Percentiles rank a stretch among this genome's conserved stretches.
These are phyloP conservation scores for Dysmachus trigonus DNA, from an alignment of 2,888 invertebrate species.

Conservation along the genomic window DNA sequence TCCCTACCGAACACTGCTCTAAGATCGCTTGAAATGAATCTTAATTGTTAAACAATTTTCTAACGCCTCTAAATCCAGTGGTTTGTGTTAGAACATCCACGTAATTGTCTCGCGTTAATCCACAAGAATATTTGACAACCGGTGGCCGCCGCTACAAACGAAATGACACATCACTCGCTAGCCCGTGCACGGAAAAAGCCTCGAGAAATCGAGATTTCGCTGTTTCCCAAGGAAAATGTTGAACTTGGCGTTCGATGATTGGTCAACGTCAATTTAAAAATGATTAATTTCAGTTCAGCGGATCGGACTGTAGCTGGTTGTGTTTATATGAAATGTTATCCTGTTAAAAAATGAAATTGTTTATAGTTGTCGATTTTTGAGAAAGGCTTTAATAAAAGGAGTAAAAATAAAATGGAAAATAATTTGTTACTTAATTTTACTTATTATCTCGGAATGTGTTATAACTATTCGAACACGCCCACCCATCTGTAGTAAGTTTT, in stretches of 20 bases:
- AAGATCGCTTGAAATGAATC: not conserved
- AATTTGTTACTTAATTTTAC: no score
- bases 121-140: not conserved
- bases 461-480: not conserved
- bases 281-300: not conserved
- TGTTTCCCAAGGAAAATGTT: not conserved
- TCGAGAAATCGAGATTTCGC: slow-evolving; percentile 10
- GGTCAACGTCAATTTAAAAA: slow-evolving; percentile 2
- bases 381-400: not conserved
- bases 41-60: not conserved
- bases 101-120: not conserved
- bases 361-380: not conserved
- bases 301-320: not conserved
- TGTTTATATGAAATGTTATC: not conserved
- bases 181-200: not conserved
- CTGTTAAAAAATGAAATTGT: not conserved
- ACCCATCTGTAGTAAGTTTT: not conserved
- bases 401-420: no score
- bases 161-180: slow-evolving; percentile 27
- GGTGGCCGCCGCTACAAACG: not conserved
- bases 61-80: not conserved
- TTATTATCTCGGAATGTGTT: not conserved
- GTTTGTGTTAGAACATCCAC: not conserved
- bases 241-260: slow-evolving; percentile 23
- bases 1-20: not conserved